Evolutionary conservation across 2,797 vertebrate genomes (phyloP).

Genomic region (Chiloscyllium punctatum): DNA sequence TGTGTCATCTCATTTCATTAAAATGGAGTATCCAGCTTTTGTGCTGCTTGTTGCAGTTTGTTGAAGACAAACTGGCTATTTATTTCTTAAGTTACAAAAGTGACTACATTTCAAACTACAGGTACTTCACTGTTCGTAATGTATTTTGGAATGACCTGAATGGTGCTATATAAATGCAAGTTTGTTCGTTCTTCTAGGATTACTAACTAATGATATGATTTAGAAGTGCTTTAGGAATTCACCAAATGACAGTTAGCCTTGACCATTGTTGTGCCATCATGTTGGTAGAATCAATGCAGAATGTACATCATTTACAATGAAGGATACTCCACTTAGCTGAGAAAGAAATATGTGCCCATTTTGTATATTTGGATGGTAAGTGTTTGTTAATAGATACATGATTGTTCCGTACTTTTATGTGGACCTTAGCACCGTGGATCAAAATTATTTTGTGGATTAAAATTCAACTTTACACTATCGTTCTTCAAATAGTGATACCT

Average conservation of each 20-base stretch:
- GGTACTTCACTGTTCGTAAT: too few relatives aligned
- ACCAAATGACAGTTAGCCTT: not conserved
- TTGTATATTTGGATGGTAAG: not conserved
- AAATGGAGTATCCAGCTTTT: not conserved
- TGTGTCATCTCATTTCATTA: not conserved
- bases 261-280: not conserved
- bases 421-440: not conserved
- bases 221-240: too few relatives aligned
- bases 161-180: too few relatives aligned
- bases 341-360: not conserved
- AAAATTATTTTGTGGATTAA: not conserved
- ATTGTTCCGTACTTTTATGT: not conserved
- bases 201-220: too few relatives aligned
- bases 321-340: not conserved
- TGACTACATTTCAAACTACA: not conserved
- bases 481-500: too few relatives aligned
- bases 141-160: too few relatives aligned
- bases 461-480: not conserved
- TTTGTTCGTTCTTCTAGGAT: too few relatives aligned
- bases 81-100: not conserved
- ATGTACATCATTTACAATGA: not conserved
- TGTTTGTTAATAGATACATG: not conserved
- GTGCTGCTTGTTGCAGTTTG: not conserved
- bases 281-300: not conserved
- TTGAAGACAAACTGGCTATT: not conserved